Percentiles rank a stretch among this genome's conserved stretches.
These are phyloP conservation scores for Atrichornis clamosus DNA, from an alignment of 2,113 vertebrate species.

Conservation along the genomic window DNA sequence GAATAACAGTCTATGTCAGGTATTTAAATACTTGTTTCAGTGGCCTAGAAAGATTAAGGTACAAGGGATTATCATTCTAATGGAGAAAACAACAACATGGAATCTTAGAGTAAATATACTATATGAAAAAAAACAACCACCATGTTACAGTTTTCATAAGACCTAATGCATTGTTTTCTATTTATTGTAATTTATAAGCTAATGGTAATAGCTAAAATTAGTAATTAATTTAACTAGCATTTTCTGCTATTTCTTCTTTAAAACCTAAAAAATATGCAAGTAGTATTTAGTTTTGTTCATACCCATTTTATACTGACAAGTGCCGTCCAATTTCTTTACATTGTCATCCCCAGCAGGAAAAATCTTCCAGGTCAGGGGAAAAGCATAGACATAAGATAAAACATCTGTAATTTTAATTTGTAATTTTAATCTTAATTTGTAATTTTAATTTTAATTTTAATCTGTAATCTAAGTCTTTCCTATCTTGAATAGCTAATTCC, in stretches of 20 bases:
- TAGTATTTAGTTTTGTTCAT: background rate
- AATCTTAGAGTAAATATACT: background rate
- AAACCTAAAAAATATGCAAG: background rate
- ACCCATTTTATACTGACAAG: background rate
- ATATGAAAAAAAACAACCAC: rapidly evolving
- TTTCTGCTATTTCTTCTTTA: background rate
- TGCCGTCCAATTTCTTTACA: background rate
- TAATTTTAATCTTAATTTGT: too few relatives aligned
- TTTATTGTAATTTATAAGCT: background rate
- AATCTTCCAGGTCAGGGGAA: background rate
- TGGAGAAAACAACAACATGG: background rate
- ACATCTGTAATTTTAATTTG: background rate
- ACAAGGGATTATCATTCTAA: background rate
- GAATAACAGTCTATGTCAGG: background rate
- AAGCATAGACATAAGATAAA: background rate
- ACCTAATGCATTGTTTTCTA: background rate
- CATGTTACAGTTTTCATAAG: background rate
- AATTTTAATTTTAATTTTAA: too few relatives aligned
- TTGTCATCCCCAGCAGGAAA: background rate
- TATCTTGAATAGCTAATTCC: background rate
- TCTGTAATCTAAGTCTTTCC: background rate
- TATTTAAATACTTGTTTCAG: background rate
- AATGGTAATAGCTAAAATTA: background rate
- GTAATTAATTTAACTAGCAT: background rate
- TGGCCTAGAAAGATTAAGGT: background rate